Percentiles rank a stretch among this genome's conserved stretches.
These are phyloP conservation scores for Phalacrocorax aristotelis DNA, from an alignment of 2,113 vertebrate species.

Conservation along the genomic window DNA sequence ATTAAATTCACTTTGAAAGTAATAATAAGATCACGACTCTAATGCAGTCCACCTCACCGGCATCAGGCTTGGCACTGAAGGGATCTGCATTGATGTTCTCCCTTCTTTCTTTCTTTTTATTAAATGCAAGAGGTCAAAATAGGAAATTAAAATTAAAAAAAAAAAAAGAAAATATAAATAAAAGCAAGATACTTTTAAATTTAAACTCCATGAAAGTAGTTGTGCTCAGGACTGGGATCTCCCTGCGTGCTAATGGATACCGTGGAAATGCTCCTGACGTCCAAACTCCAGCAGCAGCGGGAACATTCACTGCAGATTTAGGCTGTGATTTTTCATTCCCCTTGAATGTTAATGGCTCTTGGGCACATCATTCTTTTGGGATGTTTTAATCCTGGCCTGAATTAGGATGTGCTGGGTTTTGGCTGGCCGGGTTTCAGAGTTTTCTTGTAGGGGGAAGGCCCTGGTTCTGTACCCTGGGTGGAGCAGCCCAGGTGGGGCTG, in stretches of 20 bases:
- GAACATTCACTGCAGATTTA: background rate
- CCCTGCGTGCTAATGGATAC: background rate
- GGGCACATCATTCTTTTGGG: background rate
- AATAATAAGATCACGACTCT: background rate
- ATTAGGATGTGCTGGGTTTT: background rate
- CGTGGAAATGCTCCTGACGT: constrained; percentile 48
- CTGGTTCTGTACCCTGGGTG: background rate
- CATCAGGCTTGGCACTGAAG: background rate
- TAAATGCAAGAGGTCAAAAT: background rate
- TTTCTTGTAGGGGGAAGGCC: rapidly evolving
- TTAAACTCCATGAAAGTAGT: background rate
- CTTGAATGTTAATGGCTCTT: background rate
- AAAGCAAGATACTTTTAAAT: background rate
- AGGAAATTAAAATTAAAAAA: rapidly evolving
- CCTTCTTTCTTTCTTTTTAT: background rate
- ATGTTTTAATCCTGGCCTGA: background rate
- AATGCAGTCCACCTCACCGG: background rate
- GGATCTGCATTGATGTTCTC: background rate
- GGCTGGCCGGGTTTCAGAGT: background rate
- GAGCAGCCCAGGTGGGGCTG: background rate
- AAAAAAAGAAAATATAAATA: rapidly evolving
- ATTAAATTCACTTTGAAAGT: constrained; percentile 31
- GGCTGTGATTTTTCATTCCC: background rate
- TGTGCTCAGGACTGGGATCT: background rate
- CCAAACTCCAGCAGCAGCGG: background rate